Evolutionary conservation across 2,113 vertebrate species (phyloP).

Genomic region (Blennius ocellaris): DNA sequence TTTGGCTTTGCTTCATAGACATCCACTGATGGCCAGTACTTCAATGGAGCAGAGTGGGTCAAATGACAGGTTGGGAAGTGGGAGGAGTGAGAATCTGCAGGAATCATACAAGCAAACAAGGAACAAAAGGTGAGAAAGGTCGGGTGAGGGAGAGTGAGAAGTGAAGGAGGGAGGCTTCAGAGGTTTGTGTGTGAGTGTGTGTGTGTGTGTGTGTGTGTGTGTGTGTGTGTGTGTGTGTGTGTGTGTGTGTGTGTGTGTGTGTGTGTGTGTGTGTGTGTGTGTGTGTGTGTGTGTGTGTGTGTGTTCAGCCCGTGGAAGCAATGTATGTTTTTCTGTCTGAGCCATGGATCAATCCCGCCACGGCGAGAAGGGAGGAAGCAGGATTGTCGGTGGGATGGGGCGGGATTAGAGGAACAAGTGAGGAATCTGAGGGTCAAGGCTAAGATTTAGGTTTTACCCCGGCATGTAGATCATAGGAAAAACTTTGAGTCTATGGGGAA

Average conservation of each 20-base stretch:
- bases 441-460: constrained; percentile 50
- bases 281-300: constrained; percentile 6
- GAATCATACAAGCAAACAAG: constrained; percentile 43
- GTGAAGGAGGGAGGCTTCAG: neutral
- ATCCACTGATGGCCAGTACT: neutral
- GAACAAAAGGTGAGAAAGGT: constrained; percentile 51
- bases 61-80: constrained; percentile 20
- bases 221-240: neutral
- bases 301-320: constrained; percentile 52
- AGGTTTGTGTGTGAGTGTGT: constrained; percentile 6
- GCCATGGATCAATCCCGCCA: constrained; percentile 62
- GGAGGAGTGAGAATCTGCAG: constrained; percentile 27
- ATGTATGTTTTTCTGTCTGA: constrained; percentile 80
- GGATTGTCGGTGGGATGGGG: constrained; percentile 54
- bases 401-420: constrained; percentile 60
- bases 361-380: constrained; percentile 63
- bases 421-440: constrained; percentile 66
- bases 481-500: constrained; percentile 25
- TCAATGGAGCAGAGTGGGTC: constrained; percentile 13
- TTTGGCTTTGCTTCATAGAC: neutral
- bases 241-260: neutral
- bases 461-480: constrained; percentile 48
- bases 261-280: constrained; percentile 2
- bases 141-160: constrained; percentile 25
- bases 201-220: neutral